Evolutionary conservation across 1,140 invertebrate species (phyloP).

Genomic region (Temnothorax curvispinosus): DNA sequence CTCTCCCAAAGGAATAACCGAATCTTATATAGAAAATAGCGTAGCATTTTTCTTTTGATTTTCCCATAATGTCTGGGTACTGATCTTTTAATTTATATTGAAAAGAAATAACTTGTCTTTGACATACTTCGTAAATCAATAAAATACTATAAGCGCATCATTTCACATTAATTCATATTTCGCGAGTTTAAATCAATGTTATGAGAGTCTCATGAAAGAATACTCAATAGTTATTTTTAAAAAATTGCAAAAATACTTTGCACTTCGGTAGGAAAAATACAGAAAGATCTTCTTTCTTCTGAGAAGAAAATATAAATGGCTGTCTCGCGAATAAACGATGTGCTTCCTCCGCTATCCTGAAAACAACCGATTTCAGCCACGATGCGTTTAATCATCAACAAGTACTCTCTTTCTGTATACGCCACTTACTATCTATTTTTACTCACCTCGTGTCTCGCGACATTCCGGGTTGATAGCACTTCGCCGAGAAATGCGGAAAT

Average conservation of each 20-base stretch:
- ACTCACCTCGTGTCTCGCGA: background rate
- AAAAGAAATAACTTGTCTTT: background rate
- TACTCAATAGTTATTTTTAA: background rate
- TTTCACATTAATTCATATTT: background rate
- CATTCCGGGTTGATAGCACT: background rate
- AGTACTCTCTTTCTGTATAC: slow-evolving; percentile 7
- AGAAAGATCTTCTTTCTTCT: background rate
- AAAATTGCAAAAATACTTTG: background rate
- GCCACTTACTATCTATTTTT: slow-evolving; percentile 17
- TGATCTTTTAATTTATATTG: background rate
- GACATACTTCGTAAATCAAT: background rate
- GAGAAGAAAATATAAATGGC: background rate
- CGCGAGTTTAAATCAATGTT: background rate
- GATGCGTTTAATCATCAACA: slow-evolving; percentile 36
- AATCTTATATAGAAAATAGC: background rate
- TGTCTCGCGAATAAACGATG: background rate
- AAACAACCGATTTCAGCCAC: slow-evolving; percentile 25
- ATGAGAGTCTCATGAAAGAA: background rate
- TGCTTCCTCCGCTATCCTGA: background rate
- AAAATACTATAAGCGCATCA: background rate
- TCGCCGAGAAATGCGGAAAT: slow-evolving; percentile 5
- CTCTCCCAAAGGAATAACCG: background rate
- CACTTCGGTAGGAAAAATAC: background rate
- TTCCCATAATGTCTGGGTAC: background rate
- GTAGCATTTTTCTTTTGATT: slow-evolving; percentile 34